Conservation (phyloP, 2,113 vertebrate genomes). For the Arvicanthis niloticus region DNA sequence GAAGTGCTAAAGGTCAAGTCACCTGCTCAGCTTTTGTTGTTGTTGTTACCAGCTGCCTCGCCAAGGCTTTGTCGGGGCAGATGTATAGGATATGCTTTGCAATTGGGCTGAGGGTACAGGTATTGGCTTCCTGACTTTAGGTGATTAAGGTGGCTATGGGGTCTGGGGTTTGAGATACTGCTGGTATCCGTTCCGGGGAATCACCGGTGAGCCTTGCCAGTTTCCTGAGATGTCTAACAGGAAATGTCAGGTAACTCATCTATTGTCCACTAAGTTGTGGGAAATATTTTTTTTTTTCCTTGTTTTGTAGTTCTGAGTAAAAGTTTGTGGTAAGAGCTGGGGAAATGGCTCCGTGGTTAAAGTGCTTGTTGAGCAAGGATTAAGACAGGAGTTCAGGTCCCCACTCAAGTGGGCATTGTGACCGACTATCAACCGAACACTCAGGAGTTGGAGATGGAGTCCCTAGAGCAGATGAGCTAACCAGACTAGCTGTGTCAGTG, state of each 20-base stretch:
- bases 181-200: not conserved
- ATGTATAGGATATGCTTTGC: not conserved
- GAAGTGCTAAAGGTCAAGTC: fast-evolving
- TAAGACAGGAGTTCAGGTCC: not conserved
- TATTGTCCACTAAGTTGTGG: not conserved
- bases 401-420: not conserved
- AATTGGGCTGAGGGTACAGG: not conserved
- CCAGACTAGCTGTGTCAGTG: not conserved
- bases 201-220: fast-evolving
- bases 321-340: not conserved
- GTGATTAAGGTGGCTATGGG: fast-evolving
- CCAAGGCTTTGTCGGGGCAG: not conserved
- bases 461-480: not conserved
- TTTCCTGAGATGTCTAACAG: not conserved
- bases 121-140: not conserved
- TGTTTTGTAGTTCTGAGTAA: not conserved
- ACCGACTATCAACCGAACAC: not conserved
- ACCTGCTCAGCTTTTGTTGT: too few relatives aligned
- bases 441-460: not conserved
- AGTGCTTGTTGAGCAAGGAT: not conserved
- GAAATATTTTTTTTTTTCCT: not conserved
- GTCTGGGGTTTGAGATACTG: not conserved
- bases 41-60: not conserved
- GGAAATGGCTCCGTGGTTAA: not conserved
- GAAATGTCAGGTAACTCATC: not conserved